Evolutionary conservation across 2,113 vertebrate species (phyloP), one percentile per base, ranked within the genome.

Genomic region (Lagenorhynchus albirostris): DNA sequence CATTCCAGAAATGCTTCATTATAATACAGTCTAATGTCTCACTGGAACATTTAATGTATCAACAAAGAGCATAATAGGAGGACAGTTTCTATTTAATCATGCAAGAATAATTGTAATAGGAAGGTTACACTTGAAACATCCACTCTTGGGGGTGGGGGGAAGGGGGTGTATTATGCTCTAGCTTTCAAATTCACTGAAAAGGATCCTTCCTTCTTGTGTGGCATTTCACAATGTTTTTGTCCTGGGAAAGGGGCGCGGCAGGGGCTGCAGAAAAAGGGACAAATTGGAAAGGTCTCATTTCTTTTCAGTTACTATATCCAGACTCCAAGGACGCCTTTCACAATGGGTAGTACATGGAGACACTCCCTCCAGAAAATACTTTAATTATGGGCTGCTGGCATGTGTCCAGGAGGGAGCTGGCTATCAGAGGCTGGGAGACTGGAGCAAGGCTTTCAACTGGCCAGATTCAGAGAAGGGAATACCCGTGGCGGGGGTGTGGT

Each of bases 301-400:
- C 96, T 98, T 98, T 98, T 95, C 97, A 97, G 96, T 98, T 98
- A 97, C 96, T 95, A 86, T 58, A 97, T 91, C 96, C 89, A 97
- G 97, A 89, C 98, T 98, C 98, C 98, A 98, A 98, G 98, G 98
- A 98, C 97, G 96, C 95, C 76, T 82, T 97, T 89, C 92, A 98
- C 98, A 98, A 98, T 98, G 98, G 97, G 92, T 94, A 98, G 95
- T 97, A 97, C 97, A 97, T 9, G 62, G 95, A 97, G 95, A 96
- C 86, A 89, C 65, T 98, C 97, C 97, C 96, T 97, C 92, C 98
- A 98, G 97, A 98, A 98, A 98, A 98, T 95, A 98, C 96, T 98
- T 98, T 98, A 98, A 99, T 99, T 98, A 98, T 76, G 94, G 80
- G 77, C 91, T 98, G 67, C 82, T 98, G 98, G 98, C 98, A 70